A percentile compares a stretch with the other conserved stretches of the same genome.
phyloP scores from a whole-genome alignment of 1,140 invertebrate species.

The Rhynchophorus ferrugineus region DNA sequence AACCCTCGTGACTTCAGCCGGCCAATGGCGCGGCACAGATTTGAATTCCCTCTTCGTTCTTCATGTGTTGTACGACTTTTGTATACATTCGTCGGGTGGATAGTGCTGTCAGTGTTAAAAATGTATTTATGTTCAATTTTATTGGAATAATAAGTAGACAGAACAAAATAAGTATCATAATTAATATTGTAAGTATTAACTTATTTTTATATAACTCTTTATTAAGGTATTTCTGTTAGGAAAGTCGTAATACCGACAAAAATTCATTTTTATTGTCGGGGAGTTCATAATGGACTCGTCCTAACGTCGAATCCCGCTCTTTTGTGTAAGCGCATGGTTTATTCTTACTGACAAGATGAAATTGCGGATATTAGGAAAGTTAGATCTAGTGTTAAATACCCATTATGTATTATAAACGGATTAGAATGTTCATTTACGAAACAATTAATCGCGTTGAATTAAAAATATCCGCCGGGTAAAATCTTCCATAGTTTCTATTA shows the following conservation, averaged over 20 bases:
- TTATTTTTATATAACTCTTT: constrained; percentile 24
- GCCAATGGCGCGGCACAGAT: constrained; percentile 34
- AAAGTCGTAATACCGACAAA: constrained; percentile 25
- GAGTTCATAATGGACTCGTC: constrained; percentile 35
- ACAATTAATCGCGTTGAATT: too few species aligned
- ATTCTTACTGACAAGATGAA: constrained; percentile 9
- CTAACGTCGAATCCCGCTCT: constrained; percentile 34
- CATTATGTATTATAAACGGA: not conserved
- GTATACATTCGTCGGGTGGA: constrained; percentile 41
- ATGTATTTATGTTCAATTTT: constrained; percentile 34
- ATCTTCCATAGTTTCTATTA: too few species aligned
- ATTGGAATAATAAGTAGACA: constrained; percentile 35
- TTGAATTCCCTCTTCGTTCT: constrained; percentile 41
- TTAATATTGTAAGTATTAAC: constrained; percentile 33
- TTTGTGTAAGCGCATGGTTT: constrained; percentile 34
- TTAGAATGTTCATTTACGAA: too few species aligned
- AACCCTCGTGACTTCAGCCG: constrained; percentile 32
- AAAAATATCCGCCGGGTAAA: too few species aligned
- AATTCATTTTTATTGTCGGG: constrained; percentile 15
- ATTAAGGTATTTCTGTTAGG: constrained; percentile 35
- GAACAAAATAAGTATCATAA: constrained; percentile 25
- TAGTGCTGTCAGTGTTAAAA: constrained; percentile 38
- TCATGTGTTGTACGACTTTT: constrained; percentile 36
- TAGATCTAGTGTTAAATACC: not conserved
- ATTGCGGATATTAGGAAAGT: not conserved